Evolutionary conservation across 2,113 vertebrate genomes (phyloP).

Genomic region (Callipepla californica): DNA sequence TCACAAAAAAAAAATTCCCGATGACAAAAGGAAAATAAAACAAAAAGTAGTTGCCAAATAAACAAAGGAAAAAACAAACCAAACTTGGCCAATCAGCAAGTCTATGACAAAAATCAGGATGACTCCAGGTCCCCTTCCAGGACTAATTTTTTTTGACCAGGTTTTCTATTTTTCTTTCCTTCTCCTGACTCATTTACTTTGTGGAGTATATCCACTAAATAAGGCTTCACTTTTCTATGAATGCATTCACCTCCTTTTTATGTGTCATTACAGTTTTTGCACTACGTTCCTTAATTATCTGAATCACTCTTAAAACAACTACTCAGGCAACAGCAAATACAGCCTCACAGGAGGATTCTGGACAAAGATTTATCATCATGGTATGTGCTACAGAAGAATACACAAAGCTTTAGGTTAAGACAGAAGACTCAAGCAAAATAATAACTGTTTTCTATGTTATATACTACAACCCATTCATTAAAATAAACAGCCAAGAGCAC

Average conservation of each 20-base stretch:
- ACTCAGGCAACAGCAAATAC: background rate
- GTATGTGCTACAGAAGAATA: background rate
- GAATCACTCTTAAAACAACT: background rate
- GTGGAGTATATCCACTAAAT: background rate
- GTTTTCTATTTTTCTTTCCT: background rate
- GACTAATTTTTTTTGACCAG: background rate
- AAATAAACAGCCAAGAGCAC: background rate
- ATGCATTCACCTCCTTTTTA: background rate
- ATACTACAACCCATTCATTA: background rate
- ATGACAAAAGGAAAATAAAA: background rate
- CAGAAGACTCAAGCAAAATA: background rate
- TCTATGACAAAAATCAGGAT: background rate
- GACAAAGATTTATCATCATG: background rate
- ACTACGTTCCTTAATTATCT: background rate
- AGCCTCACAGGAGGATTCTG: background rate
- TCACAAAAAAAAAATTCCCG: background rate
- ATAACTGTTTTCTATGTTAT: background rate
- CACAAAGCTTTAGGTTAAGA: background rate
- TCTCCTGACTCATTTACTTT: conserved; percentile 31
- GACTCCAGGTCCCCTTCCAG: background rate
- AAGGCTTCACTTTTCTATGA: background rate
- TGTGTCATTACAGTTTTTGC: background rate
- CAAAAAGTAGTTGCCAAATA: background rate
- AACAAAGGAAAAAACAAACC: background rate
- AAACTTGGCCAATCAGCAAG: background rate